These are phyloP conservation scores for Corythornis madagascariensis DNA, from an alignment of 2,113 vertebrate genomes.

Conservation along the genomic window DNA sequence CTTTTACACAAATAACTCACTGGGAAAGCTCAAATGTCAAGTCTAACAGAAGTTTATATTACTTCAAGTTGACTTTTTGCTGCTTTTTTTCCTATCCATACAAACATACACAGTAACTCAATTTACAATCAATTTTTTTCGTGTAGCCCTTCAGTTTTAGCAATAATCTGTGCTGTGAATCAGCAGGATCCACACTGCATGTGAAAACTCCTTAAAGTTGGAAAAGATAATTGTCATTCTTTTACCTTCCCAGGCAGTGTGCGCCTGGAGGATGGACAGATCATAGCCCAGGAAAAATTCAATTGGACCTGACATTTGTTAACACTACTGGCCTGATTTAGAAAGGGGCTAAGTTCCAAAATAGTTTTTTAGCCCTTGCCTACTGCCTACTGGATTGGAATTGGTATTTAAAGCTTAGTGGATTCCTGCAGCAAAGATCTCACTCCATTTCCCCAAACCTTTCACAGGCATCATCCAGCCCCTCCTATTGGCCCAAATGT, in stretches of 20 bases:
- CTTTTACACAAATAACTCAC: constrained; percentile 50
- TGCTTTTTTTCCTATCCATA: background rate
- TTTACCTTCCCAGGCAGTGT: background rate
- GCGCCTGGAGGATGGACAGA: background rate
- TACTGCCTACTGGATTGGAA: background rate
- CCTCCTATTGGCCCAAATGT: background rate
- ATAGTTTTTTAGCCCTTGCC: background rate
- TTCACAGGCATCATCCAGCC: background rate
- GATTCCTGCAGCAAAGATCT: background rate
- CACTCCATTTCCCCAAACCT: background rate
- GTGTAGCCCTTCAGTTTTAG: background rate
- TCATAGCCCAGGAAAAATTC: background rate
- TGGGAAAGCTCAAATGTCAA: constrained; percentile 52
- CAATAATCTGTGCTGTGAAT: background rate
- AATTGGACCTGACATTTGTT: background rate
- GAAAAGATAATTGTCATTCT: background rate
- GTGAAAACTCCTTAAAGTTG: background rate
- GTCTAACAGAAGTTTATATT: constrained; percentile 38
- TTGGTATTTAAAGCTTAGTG: background rate
- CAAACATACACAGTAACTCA: background rate
- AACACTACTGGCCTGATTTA: background rate
- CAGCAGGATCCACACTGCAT: background rate
- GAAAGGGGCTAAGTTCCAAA: background rate
- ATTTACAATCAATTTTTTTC: background rate
- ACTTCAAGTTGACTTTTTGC: constrained; percentile 24